Evolutionary conservation across 2,113 vertebrate species (phyloP).

Genomic region (Apus apus): DNA sequence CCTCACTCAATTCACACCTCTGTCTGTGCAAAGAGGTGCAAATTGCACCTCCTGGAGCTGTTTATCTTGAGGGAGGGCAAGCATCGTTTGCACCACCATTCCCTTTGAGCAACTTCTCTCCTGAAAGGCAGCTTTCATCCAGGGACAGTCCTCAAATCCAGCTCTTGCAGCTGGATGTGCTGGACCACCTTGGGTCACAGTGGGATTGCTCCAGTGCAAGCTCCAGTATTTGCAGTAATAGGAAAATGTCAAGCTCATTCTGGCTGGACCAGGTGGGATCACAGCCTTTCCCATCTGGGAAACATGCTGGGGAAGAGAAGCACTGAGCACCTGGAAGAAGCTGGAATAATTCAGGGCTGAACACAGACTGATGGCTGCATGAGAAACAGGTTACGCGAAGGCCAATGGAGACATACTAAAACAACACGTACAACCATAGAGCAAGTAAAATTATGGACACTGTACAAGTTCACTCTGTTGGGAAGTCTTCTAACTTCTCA

Average conservation of each 20-base stretch:
- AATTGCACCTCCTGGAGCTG: conserved; percentile 20
- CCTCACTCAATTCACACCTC: conserved; percentile 10
- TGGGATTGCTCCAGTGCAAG: not conserved
- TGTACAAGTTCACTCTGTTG: not conserved
- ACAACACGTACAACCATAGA: not conserved
- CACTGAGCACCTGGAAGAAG: not conserved
- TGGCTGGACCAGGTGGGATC: not conserved
- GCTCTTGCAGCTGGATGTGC: not conserved
- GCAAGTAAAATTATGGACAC: rapidly evolving
- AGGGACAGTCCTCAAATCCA: not conserved
- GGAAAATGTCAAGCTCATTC: rapidly evolving
- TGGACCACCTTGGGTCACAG: rapidly evolving
- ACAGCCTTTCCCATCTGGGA: not conserved
- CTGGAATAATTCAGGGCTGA: not conserved
- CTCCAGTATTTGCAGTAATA: not conserved
- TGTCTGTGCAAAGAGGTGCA: not conserved
- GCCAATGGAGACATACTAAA: not conserved
- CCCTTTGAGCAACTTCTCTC: not conserved
- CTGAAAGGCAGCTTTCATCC: not conserved
- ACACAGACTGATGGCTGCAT: not conserved
- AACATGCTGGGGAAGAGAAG: not conserved
- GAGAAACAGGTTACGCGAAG: not conserved
- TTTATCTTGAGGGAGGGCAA: not conserved
- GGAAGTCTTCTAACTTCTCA: not conserved
- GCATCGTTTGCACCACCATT: not conserved